Percentiles rank a stretch among this genome's conserved stretches.
phyloP scores from a whole-genome alignment of 2,113 vertebrate genomes.

The Chionodraco myersi region DNA sequence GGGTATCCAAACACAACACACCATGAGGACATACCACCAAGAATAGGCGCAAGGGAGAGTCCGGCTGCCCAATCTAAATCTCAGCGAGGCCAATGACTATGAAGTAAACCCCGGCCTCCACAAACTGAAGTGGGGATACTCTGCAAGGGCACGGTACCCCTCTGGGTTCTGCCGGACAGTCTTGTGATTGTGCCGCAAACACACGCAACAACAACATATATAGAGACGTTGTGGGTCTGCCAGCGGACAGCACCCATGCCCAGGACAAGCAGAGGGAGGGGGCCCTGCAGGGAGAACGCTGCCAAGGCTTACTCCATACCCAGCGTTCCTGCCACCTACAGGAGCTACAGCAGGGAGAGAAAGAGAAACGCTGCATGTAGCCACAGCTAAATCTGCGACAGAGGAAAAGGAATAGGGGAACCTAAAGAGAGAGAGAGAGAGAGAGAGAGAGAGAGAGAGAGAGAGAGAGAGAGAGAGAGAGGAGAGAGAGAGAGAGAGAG shows the following conservation, averaged over 20 bases:
- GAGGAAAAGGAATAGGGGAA: slow-evolving; percentile 49
- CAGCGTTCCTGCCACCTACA: slow-evolving; percentile 62
- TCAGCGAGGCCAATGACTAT: slow-evolving; percentile 52
- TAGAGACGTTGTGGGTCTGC: slow-evolving; percentile 46
- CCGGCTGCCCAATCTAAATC: slow-evolving; percentile 43
- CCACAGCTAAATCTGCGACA: slow-evolving; percentile 69
- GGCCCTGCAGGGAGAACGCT: slow-evolving; percentile 58
- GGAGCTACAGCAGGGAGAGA: slow-evolving; percentile 58
- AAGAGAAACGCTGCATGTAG: slow-evolving; percentile 60
- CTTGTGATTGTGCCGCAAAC: slow-evolving; percentile 38
- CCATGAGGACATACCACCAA: slow-evolving; percentile 79
- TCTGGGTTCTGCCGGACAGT: slow-evolving; percentile 20
- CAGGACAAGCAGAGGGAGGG: slow-evolving; percentile 47
- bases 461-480: slow-evolving; percentile 56
- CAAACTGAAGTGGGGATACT: slow-evolving; percentile 37
- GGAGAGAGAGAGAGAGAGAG: slow-evolving; percentile 39
- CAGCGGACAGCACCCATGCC: slow-evolving; percentile 59
- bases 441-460: slow-evolving; percentile 6
- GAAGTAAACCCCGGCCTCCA: not conserved
- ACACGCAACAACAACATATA: slow-evolving; percentile 28
- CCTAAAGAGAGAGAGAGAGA: slow-evolving; percentile 46
- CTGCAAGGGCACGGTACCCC: slow-evolving; percentile 11
- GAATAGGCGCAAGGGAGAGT: slow-evolving; percentile 72
- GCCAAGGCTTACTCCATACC: slow-evolving; percentile 61
- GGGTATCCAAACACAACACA: slow-evolving; percentile 84